These are phyloP conservation scores for Drosophila sturtevanti DNA, from an alignment of 1,140 invertebrate genomes.

Conservation along the genomic window DNA sequence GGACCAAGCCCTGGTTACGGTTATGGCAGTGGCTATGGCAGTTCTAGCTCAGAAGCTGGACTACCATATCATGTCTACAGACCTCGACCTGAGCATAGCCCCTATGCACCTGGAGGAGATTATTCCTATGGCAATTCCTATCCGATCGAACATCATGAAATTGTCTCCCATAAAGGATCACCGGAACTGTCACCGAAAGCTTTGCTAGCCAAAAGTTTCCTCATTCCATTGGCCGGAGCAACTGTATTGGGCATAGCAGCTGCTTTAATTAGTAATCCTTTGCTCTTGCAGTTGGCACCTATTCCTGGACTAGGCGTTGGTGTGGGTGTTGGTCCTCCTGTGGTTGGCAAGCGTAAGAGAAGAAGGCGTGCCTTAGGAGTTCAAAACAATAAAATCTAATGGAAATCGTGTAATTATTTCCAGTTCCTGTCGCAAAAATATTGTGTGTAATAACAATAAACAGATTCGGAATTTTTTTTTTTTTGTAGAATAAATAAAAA, in stretches of 20 bases:
- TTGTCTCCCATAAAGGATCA: conserved; percentile 64
- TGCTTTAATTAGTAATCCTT: conserved; percentile 89
- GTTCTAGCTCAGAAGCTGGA: conserved; percentile 50
- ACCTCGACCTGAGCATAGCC: conserved; percentile 45
- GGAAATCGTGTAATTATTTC: background rate
- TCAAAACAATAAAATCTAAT: background rate
- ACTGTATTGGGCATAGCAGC: conserved; percentile 91
- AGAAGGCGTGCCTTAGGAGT: conserved; percentile 43
- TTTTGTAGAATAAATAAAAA: background rate
- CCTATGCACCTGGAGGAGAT: conserved; percentile 61
- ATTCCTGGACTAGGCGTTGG: conserved; percentile 85
- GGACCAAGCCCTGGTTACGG: conserved; percentile 32
- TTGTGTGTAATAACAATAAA: too few species aligned
- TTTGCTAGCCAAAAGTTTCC: conserved; percentile 84
- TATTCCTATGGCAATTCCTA: conserved; percentile 52
- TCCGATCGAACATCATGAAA: conserved; percentile 56
- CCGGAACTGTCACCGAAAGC: conserved; percentile 70
- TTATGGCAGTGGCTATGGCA: conserved; percentile 48
- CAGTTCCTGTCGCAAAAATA: background rate
- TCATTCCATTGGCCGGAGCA: conserved; percentile 89
- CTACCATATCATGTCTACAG: conserved; percentile 71
- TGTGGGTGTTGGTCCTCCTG: conserved; percentile 70
- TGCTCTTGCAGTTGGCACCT: conserved; percentile 89
- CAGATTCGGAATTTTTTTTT: too few species aligned
- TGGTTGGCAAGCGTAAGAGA: conserved; percentile 76